These are phyloP conservation scores for Dastarcus helophoroides DNA, from an alignment of 2,888 invertebrate genomes.

Conservation along the genomic window DNA sequence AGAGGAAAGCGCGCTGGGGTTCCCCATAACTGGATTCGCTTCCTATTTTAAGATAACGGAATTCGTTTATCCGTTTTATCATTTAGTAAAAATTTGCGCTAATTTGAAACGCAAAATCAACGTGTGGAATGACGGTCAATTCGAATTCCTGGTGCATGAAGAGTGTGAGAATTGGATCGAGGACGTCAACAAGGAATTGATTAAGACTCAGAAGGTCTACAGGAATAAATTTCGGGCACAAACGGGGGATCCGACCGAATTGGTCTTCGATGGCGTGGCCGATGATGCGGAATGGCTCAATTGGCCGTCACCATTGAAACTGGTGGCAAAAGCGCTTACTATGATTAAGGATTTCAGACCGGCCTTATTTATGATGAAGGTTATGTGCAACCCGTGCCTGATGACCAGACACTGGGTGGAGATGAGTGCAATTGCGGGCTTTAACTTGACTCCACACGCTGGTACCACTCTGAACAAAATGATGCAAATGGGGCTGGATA, in stretches of 20 bases:
- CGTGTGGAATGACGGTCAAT: conserved; percentile 89
- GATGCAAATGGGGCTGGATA: conserved; percentile 57
- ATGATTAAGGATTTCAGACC: conserved; percentile 62
- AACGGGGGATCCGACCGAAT: conserved; percentile 47
- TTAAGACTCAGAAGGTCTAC: conserved; percentile 67
- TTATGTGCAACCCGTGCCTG: conserved; percentile 80
- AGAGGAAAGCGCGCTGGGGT: conserved; percentile 79
- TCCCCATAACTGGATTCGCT: conserved; percentile 64
- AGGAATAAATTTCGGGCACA: conserved; percentile 60
- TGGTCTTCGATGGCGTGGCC: conserved; percentile 45
- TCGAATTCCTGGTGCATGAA: conserved; percentile 70
- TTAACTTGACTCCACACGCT: conserved; percentile 74
- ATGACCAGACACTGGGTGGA: conserved; percentile 65
- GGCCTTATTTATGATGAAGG: conserved; percentile 70
- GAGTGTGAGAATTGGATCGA: conserved; percentile 71
- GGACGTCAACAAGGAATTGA: conserved; percentile 66
- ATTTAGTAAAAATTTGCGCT: conserved; percentile 53
- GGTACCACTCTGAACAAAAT: conserved; percentile 76
- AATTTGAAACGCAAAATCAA: conserved; percentile 71
- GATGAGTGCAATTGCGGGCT: conserved; percentile 41
- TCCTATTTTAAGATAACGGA: conserved; percentile 68
- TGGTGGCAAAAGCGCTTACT: conserved; percentile 51
- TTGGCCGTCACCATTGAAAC: conserved; percentile 70
- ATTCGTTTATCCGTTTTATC: conserved; percentile 58
- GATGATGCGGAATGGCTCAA: conserved; percentile 71